Evolutionary conservation across 2,797 vertebrate species (phyloP).

Genomic region (Onychomys leucogaster): DNA sequence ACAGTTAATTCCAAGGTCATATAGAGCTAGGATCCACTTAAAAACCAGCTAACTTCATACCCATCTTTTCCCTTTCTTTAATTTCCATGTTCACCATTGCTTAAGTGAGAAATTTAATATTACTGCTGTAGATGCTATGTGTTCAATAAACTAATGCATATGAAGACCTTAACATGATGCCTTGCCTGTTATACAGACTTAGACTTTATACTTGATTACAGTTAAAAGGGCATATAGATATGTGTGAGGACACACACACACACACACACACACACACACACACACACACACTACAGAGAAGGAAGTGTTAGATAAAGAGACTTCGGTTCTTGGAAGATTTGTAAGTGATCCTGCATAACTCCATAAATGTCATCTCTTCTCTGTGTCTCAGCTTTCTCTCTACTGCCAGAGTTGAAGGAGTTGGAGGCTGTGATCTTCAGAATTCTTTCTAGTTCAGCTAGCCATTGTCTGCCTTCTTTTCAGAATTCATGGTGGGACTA

Average conservation of each 20-base stretch:
- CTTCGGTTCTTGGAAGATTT: not conserved
- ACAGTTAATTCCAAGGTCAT: not conserved
- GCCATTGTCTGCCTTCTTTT: not conserved
- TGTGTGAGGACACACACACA: not conserved
- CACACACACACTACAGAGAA: not conserved
- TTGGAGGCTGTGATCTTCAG: not conserved
- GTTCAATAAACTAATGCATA: not conserved
- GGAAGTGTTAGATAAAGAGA: not conserved
- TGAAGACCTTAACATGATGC: not conserved
- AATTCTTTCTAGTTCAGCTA: not conserved
- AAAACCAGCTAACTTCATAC: not conserved
- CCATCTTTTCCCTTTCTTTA: not conserved
- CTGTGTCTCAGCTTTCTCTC: not conserved
- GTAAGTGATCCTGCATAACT: not conserved
- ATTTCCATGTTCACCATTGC: not conserved
- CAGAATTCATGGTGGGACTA: not conserved
- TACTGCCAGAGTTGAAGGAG: not conserved
- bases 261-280: not conserved
- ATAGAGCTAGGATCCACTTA: not conserved
- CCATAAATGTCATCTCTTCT: not conserved
- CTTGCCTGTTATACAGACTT: not conserved
- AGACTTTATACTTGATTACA: not conserved
- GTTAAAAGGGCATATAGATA: not conserved
- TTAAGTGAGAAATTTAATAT: not conserved
- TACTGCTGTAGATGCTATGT: not conserved